Percentiles rank a stretch among this genome's conserved stretches.
phyloP scores from a whole-genome alignment of 2,113 vertebrate species.

The Rissa tridactyla region DNA sequence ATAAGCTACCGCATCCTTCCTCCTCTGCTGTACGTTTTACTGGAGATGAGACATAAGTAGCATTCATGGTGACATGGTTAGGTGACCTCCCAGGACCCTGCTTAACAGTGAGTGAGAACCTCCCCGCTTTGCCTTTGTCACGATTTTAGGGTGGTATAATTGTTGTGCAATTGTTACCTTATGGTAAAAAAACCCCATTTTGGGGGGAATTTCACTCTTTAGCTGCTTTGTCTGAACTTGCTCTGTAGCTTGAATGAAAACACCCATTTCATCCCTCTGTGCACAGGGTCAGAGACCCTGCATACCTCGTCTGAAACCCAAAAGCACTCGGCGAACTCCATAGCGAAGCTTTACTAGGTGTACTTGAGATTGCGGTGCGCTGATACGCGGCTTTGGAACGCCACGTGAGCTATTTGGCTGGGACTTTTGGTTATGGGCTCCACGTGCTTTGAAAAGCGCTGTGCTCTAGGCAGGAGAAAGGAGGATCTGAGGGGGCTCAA shows the following conservation, averaged over 20 bases:
- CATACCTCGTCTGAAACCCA: background rate
- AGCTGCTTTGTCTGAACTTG: background rate
- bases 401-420: background rate
- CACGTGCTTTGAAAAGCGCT: background rate
- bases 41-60: background rate
- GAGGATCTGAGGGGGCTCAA: background rate
- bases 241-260: background rate
- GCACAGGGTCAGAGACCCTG: background rate
- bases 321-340: background rate
- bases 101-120: background rate
- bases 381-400: background rate
- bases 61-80: accelerated
- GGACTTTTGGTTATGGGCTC: background rate
- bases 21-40: background rate
- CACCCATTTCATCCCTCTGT: background rate
- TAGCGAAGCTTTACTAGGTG: background rate
- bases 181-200: background rate
- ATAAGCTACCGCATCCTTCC: background rate
- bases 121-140: background rate
- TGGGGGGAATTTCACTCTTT: background rate
- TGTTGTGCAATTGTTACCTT: background rate
- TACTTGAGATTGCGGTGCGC: background rate
- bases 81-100: background rate
- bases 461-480: background rate
- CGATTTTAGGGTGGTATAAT: background rate